These are phyloP conservation scores for Troglohyphantes excavatus DNA, from an alignment of 2,888 invertebrate species.

Conservation along the genomic window DNA sequence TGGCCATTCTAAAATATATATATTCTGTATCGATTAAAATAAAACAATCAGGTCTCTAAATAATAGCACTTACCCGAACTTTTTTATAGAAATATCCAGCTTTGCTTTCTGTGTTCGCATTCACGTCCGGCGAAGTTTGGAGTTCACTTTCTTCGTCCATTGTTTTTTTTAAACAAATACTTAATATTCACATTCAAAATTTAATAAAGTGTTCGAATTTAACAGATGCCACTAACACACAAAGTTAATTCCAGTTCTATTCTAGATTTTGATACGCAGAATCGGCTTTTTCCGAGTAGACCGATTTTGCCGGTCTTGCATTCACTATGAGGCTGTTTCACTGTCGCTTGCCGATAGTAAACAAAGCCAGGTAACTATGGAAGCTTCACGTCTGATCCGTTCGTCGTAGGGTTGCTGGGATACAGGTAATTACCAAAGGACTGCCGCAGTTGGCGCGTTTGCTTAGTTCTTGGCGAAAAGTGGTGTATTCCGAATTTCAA, in stretches of 20 bases:
- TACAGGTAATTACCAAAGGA: not conserved
- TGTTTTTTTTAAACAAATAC: not conserved
- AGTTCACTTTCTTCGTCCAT: conserved; percentile 49
- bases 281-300: not conserved
- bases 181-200: conserved; percentile 39
- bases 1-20: not conserved
- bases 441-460: conserved; percentile 16
- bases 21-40: no score
- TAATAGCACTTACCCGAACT: conserved; percentile 52
- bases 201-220: not conserved
- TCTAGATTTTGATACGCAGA: not conserved
- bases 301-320: conserved; percentile 49
- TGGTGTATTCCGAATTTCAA: no score
- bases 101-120: conserved; percentile 57
- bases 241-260: conserved; percentile 8
- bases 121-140: conserved; percentile 39
- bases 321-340: conserved; percentile 33
- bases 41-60: no score
- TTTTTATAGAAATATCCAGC: conserved; percentile 71
- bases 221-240: conserved; percentile 12
- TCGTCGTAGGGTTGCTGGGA: conserved; percentile 32
- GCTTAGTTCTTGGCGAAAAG: no score
- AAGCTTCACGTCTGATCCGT: conserved; percentile 69
- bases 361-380: conserved; percentile 77
- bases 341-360: conserved; percentile 52